Percentiles rank a stretch among this genome's conserved stretches.
Evolutionary conservation across 2,797 vertebrate species (phyloP).

Genomic region (Syncerus caffer): DNA sequence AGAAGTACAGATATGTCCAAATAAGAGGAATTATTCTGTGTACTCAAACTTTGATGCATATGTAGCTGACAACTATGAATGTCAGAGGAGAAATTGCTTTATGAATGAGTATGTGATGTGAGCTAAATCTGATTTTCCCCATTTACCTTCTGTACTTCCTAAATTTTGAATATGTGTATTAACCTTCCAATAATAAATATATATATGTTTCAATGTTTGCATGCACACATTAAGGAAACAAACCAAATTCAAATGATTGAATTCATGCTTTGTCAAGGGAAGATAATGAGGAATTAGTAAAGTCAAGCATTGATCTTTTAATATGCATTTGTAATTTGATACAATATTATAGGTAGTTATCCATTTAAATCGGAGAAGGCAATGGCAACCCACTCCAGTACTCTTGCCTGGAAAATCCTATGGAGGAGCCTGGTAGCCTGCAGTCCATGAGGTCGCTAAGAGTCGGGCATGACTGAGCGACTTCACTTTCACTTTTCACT

Average conservation of each 20-base stretch:
- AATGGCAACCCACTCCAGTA: no score
- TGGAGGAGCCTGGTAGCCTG: no score
- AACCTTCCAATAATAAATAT: not conserved
- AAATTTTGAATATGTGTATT: not conserved
- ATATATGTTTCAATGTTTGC: not conserved
- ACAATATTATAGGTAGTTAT: not conserved
- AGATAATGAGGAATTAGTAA: not conserved
- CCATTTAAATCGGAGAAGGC: not conserved
- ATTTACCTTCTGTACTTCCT: not conserved
- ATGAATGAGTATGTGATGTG: not conserved
- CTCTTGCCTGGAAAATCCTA: no score
- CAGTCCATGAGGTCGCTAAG: no score
- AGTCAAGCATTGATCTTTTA: not conserved
- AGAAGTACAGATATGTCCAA: not conserved
- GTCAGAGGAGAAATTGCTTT: not conserved
- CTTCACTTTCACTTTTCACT: no score
- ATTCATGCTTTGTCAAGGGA: not conserved
- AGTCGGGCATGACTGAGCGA: no score
- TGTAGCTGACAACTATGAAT: not conserved
- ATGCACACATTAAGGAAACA: not conserved
- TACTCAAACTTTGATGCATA: not conserved
- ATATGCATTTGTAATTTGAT: not conserved
- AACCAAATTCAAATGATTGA: not conserved
- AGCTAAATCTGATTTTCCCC: not conserved
- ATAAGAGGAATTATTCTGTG: not conserved